Percentiles rank a stretch among this genome's conserved stretches.
Conservation (phyloP, 2,113 vertebrate genomes). For the Atlantisia rogersi region DNA sequence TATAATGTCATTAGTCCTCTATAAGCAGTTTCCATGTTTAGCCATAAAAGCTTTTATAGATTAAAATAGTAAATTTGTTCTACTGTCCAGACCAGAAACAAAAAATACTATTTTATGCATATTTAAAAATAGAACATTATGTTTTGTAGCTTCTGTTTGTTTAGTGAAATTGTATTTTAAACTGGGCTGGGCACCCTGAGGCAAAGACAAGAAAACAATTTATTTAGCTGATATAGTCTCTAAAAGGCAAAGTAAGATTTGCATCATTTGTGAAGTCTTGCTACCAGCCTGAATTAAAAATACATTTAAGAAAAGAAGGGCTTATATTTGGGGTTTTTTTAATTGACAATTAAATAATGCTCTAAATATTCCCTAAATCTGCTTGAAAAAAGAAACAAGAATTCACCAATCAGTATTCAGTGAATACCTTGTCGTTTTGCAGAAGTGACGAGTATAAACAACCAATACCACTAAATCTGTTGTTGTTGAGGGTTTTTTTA, state of each 20-base stretch:
- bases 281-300: not conserved
- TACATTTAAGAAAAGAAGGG: not conserved
- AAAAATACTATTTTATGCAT: not conserved
- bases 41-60: not conserved
- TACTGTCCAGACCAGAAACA: not conserved
- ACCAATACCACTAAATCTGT: not conserved
- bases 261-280: not conserved
- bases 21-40: not conserved
- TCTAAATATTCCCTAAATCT: not conserved
- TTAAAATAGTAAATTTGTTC: not conserved
- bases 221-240: conserved; percentile 38
- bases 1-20: not conserved
- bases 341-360: not conserved
- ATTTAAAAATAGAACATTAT: not conserved
- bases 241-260: conserved; percentile 38
- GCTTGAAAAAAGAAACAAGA: not conserved
- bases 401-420: fast-evolving
- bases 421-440: not conserved
- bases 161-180: not conserved
- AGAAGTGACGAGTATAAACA: not conserved
- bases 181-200: not conserved
- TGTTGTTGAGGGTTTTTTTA: not conserved
- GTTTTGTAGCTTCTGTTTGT: not conserved
- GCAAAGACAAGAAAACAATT: conserved; percentile 1
- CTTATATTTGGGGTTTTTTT: not conserved